Evolutionary conservation across 2,113 vertebrate species (phyloP), one percentile per base, ranked within the genome.

Genomic region (Eptesicus fuscus): DNA sequence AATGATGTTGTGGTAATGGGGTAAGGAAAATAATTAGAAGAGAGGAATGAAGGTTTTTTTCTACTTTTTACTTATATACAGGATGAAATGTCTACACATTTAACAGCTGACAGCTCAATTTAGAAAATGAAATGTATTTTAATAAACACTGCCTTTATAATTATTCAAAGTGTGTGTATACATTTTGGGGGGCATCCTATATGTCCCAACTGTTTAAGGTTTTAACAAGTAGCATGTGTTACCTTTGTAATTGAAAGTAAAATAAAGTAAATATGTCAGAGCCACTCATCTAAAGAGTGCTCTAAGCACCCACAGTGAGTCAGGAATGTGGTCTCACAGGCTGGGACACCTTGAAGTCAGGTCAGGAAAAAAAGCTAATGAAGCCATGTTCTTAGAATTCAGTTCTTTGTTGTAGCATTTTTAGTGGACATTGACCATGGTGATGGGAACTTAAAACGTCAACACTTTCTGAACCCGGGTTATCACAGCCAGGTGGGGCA

Each of bases 201-300:
- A 63, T 77, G n/a, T 65, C 28, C 59, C 22, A 32, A 49, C 0
- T 56, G 11, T 35, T 87, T 71, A 42, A 90, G 49, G 28, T 79
- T 73, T 53, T 69, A 90, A 51, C 30, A 83, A n/a, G 44, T 47
- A 88, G n/a, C 12, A 56, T 22, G 12, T 59, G 25, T 63, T 85
- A 40, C 16, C 25, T 92, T 90, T 89, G 28, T n/a, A 89, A 73
- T 63, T 74, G 32, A 87, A 90, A 74, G 65, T 80, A 76, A 92
- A 69, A 32, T 79, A 80, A 95, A 83, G 63, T 84, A 16, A 83
- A 47, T 67, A 28, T 69, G 56, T 35, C 6, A 35, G 13, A n/a
- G n/a, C 7, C 35, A 56, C 32, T 56, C 17, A 83, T 56, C 53
- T 69, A 74, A 90, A 70, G 25, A 69, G 20, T n/a, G 30, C 25